Evolutionary conservation across 2,888 invertebrate genomes (phyloP).

Genomic region (Drosophila gaucha): DNA sequence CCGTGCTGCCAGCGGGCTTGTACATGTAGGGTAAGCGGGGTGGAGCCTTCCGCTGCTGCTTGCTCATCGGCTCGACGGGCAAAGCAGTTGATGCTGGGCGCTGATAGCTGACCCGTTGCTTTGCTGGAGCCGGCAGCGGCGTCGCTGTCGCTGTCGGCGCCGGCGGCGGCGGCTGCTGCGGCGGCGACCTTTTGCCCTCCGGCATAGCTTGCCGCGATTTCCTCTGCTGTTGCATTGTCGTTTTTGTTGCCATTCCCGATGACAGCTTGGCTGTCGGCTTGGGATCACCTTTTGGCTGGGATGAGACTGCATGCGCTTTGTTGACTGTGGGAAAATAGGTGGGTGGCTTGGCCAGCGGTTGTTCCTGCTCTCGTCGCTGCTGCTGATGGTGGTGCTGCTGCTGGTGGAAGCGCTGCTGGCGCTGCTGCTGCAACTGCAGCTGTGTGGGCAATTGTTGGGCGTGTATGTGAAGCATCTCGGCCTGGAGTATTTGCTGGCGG

Average conservation of each 20-base stretch:
- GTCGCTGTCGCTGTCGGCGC: neutral
- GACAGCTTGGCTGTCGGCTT: neutral
- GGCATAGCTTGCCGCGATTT: neutral
- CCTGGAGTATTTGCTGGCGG: constrained; percentile 49
- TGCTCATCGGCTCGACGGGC: neutral
- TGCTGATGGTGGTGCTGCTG: constrained; percentile 7
- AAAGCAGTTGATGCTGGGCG: neutral
- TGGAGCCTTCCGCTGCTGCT: constrained; percentile 2
- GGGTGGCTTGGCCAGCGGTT: neutral
- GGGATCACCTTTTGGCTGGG: neutral
- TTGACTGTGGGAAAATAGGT: neutral
- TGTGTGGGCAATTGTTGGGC: constrained; percentile 9
- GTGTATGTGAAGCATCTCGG: constrained; percentile 41
- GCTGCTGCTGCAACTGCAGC: neutral
- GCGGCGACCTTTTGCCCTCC: neutral
- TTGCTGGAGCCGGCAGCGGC: neutral
- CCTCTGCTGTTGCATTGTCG: neutral
- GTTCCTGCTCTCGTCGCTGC: neutral
- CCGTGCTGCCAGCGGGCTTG: neutral
- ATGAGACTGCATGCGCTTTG: neutral
- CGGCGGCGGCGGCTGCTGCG: neutral
- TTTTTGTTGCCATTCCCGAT: neutral
- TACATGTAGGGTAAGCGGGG: neutral
- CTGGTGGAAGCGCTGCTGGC: neutral
- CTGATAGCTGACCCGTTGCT: neutral